Evolutionary conservation across 2,113 vertebrate genomes (phyloP), one percentile per base, ranked within the genome.

Genomic region (Ovis canadensis): DNA sequence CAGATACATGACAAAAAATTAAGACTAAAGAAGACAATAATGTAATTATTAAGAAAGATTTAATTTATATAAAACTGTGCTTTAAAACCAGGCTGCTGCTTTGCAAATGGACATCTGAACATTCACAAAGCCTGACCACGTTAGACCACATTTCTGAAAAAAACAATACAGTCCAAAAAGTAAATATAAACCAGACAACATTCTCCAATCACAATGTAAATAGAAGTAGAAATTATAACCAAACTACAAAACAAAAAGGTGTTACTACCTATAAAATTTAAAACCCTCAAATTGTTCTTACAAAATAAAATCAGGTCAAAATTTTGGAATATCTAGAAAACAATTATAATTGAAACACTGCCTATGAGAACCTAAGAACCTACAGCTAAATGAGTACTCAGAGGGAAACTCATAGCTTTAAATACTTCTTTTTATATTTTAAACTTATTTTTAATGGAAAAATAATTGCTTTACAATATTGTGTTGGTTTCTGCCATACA

Each of bases 331-430:
- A 60, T 67, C 29, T 85, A 74, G 57, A 71, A 95, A 81, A 95
- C 16, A 43, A 77, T 25, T 81, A 60, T 31, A 52, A 64, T 0
- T n/a, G 31, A n/a, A 80, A 48, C 8, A 36, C 27, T 80, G 45
- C 16, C 29, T n/a, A 86, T 55, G 17, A 85, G 67, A 64, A 93
- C 2, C 33, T 67, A 93, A 90, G 19, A 85, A 64, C n/a, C 10
- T 40, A 54, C 50, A 90, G 36, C 31, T 48, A 86, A 82, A 64
- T 83, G 40, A 90, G 54, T 40, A n/a, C 19, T 77, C 40, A 60
- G 62, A 84, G 43, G 64, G 25, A 96, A 95, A 89, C 25, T 82
- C 52, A 90, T n/a, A 94, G 54, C 83, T 92, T 92, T 78, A 62
- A 55, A 40, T 54, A 83, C 29, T 59, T 21, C 40, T 67, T 71